Percentiles rank a stretch among this genome's conserved stretches.
phyloP scores from a whole-genome alignment of 2,113 vertebrate genomes.

The Parotia lawesii region DNA sequence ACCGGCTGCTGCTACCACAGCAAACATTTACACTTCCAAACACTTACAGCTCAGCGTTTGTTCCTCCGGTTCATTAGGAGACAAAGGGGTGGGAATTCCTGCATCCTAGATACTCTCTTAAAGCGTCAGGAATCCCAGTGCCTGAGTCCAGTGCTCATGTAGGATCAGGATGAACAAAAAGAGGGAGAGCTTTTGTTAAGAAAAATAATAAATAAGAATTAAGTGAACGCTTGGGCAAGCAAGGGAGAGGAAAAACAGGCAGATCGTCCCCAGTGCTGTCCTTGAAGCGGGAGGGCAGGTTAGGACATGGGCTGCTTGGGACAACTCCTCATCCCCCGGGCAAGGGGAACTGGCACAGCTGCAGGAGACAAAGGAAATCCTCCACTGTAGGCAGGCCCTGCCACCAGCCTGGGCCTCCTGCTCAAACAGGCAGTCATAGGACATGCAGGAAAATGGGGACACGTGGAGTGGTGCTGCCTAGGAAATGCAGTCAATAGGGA shows the following conservation, averaged over 20 bases:
- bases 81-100: not conserved
- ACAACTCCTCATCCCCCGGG: not conserved
- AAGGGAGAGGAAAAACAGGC: not conserved
- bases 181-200: not conserved
- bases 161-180: not conserved
- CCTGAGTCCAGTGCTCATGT: not conserved
- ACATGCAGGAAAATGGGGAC: not conserved
- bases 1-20: not conserved
- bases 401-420: not conserved
- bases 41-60: not conserved
- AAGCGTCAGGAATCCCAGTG: not conserved
- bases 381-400: not conserved
- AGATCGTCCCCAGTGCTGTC: not conserved
- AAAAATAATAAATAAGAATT: not conserved
- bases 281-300: not conserved
- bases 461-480: not conserved
- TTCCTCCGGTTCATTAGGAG: not conserved
- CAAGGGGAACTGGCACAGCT: not conserved
- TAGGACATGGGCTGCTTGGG: not conserved
- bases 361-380: not conserved
- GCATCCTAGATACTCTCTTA: not conserved
- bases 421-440: not conserved
- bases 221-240: not conserved
- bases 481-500: not conserved
- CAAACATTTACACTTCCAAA: constrained; percentile 17